phyloP scores from a whole-genome alignment of 2,113 vertebrate genomes.

The Bubo scandiacus region DNA sequence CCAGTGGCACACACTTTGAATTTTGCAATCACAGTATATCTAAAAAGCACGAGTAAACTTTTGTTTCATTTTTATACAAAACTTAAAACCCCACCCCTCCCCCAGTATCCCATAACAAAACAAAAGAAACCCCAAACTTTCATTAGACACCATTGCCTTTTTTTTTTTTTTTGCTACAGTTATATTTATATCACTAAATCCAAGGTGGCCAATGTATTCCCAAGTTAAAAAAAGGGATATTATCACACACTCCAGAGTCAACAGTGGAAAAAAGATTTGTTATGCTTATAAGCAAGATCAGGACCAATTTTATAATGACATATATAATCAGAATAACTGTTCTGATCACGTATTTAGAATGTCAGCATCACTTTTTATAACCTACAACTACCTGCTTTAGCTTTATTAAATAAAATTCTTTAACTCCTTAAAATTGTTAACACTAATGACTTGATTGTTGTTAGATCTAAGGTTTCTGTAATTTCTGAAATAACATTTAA shows the following conservation, averaged over 20 bases:
- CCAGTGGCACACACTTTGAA: slow-evolving; percentile 33
- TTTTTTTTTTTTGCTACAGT: not conserved
- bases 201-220: slow-evolving; percentile 61
- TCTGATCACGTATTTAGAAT: slow-evolving; percentile 36
- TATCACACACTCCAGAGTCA: not conserved
- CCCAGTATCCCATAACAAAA: slow-evolving; percentile 24
- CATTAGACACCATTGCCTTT: not conserved
- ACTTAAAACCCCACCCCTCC: slow-evolving; percentile 24
- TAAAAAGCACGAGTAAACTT: slow-evolving; percentile 60
- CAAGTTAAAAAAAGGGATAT: slow-evolving; percentile 57
- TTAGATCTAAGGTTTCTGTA: slow-evolving; percentile 1
- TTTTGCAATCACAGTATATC: slow-evolving; percentile 57
- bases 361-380: slow-evolving; percentile 55
- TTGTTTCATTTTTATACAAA: slow-evolving; percentile 53
- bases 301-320: slow-evolving; percentile 34
- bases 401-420: slow-evolving; percentile 68
- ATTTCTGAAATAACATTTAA: slow-evolving; percentile 37
- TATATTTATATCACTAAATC: not conserved
- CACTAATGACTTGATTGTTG: slow-evolving; percentile 36
- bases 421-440: slow-evolving; percentile 57
- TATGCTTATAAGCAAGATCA: slow-evolving; percentile 55
- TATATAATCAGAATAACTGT: slow-evolving; percentile 36
- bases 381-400: slow-evolving; percentile 49
- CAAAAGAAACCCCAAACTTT: not conserved
- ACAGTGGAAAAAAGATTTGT: slow-evolving; percentile 22